Conservation (phyloP, 2,113 vertebrate genomes). For the Macroglossus sobrinus region DNA sequence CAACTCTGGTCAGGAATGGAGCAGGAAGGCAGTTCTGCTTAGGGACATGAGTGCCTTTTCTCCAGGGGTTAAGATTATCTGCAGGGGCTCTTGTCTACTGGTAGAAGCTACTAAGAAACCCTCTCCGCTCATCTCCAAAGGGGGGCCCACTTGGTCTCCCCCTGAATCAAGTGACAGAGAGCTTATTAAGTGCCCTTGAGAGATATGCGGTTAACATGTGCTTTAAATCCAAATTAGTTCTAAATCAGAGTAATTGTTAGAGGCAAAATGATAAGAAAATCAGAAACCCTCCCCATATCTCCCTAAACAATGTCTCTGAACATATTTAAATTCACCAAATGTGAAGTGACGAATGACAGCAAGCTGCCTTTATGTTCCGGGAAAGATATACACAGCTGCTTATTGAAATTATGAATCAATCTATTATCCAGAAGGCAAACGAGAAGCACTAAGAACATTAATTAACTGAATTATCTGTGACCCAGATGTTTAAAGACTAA, state of each 20-base stretch:
- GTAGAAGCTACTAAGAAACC: neutral
- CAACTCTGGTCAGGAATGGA: neutral
- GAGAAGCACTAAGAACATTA: constrained; percentile 71
- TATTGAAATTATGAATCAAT: constrained; percentile 78
- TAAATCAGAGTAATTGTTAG: neutral
- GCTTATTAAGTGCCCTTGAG: constrained; percentile 46
- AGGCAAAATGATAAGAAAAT: constrained; percentile 49
- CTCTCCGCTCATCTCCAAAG: neutral
- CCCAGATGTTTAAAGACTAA: constrained; percentile 78
- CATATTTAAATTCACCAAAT: constrained; percentile 61
- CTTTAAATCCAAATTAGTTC: constrained; percentile 43
- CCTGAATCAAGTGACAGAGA: neutral
- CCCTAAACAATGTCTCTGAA: constrained; percentile 40
- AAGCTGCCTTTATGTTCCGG: constrained; percentile 70
- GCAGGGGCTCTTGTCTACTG: neutral
- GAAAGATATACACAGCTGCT: constrained; percentile 78
- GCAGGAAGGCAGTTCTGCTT: neutral
- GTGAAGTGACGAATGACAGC: constrained; percentile 56
- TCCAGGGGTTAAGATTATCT: neutral
- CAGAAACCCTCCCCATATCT: neutral
- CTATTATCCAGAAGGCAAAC: constrained; percentile 77
- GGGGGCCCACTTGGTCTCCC: neutral
- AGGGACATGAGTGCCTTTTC: neutral
- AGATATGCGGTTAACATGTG: neutral
- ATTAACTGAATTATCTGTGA: constrained; percentile 80